Percentiles rank a stretch among this genome's conserved stretches.
Conservation (phyloP, 1,140 invertebrate species). For the Papilio xuthus region DNA sequence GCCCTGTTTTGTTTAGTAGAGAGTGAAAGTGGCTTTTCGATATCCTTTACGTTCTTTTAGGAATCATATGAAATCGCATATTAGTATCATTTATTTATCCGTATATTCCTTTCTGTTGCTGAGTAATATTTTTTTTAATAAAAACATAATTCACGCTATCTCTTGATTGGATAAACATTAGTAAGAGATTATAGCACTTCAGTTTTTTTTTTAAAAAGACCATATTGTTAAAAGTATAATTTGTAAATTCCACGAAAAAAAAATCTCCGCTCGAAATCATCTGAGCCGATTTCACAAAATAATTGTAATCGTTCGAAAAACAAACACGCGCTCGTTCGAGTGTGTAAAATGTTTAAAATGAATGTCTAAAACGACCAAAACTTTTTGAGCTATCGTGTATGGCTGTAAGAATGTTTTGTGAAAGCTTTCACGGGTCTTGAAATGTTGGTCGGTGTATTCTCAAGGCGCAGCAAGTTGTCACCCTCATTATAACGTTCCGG, state of each 20-base stretch:
- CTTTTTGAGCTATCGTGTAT: slow-evolving; percentile 7
- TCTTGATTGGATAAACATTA: background rate
- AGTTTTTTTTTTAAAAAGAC: background rate
- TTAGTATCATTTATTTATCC: no score
- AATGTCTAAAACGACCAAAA: slow-evolving; percentile 32
- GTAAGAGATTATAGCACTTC: background rate
- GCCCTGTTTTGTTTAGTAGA: no score
- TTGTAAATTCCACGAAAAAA: slow-evolving; percentile 11
- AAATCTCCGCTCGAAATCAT: slow-evolving; percentile 32
- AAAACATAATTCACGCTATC: no score
- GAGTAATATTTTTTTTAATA: no score
- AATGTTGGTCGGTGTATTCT: slow-evolving; percentile 40
- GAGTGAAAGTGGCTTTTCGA: no score
- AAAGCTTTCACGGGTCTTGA: slow-evolving; percentile 27
- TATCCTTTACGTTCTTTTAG: no score
- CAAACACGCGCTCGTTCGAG: slow-evolving; percentile 37
- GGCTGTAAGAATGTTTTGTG: slow-evolving; percentile 13
- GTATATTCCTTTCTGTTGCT: no score
- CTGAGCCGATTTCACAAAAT: slow-evolving; percentile 41
- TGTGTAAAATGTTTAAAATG: slow-evolving; percentile 41
- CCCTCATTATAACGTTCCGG: slow-evolving; percentile 58
- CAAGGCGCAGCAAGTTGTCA: slow-evolving; percentile 46
- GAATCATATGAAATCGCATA: no score
- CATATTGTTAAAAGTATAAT: slow-evolving; percentile 1
- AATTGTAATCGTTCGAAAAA: slow-evolving; percentile 44